Percentiles rank a stretch among this genome's conserved stretches.
Evolutionary conservation across 2,797 vertebrate genomes (phyloP).

Genomic region (Poecilia wingei): DNA sequence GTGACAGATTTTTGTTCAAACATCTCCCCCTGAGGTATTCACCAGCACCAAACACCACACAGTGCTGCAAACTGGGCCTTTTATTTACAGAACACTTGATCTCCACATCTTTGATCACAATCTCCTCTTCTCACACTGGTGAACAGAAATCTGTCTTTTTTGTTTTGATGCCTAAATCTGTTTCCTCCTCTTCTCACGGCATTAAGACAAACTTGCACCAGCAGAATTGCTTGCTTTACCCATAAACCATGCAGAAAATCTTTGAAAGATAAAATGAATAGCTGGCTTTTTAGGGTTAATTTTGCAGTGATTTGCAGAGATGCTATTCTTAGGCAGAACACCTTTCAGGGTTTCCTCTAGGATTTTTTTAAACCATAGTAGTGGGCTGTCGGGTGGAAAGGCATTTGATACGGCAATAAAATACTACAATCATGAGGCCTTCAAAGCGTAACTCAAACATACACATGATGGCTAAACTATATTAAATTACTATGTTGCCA

Average conservation of each 20-base stretch:
- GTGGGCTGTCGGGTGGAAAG: too few relatives aligned
- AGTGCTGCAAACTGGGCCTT: constrained; percentile 36
- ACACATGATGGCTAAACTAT: too few relatives aligned
- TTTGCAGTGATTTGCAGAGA: constrained; percentile 9
- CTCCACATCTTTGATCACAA: constrained; percentile 53
- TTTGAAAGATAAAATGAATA: background rate
- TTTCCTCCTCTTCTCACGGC: constrained; percentile 23
- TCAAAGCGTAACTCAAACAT: too few relatives aligned
- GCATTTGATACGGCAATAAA: too few relatives aligned
- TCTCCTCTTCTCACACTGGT: constrained; percentile 34
- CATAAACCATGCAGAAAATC: background rate
- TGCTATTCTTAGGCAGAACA: constrained; percentile 21
- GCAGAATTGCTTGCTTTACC: constrained; percentile 1
- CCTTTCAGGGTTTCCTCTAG: constrained; percentile 17
- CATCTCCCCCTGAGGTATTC: constrained; percentile 41
- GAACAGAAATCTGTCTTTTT: constrained; percentile 7
- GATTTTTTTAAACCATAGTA: too few relatives aligned
- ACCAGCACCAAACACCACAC: constrained; percentile 45
- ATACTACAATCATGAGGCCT: too few relatives aligned
- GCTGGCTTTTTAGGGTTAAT: background rate
- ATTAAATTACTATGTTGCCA: too few relatives aligned
- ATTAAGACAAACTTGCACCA: constrained; percentile 9
- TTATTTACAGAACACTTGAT: constrained; percentile 63
- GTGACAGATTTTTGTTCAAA: constrained; percentile 16
- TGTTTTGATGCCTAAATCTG: constrained; percentile 10